Conservation (phyloP, 2,113 vertebrate genomes). For the Varanus salvator region DNA sequence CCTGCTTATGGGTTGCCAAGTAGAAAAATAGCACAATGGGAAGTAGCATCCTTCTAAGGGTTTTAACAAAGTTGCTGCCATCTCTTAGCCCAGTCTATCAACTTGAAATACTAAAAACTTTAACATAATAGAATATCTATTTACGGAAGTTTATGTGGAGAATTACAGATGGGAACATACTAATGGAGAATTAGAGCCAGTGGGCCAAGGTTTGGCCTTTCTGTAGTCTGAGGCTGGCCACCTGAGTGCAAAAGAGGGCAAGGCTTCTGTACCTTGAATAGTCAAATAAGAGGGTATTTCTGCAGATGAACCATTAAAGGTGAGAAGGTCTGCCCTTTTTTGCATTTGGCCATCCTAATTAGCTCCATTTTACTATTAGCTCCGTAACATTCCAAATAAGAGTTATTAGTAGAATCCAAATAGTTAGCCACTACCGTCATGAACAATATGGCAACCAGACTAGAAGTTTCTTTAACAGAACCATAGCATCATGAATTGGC, state of each 20-base stretch:
- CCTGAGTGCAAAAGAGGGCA: background rate
- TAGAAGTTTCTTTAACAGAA: background rate
- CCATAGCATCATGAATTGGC: background rate
- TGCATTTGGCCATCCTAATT: background rate
- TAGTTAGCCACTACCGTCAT: background rate
- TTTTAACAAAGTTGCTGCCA: background rate
- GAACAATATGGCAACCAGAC: background rate
- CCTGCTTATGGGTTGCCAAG: background rate
- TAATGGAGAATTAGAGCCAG: background rate
- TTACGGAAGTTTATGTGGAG: no score
- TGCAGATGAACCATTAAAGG: background rate
- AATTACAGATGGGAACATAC: background rate
- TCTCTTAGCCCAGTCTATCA: background rate
- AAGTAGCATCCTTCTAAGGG: background rate
- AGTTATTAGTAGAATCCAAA: background rate
- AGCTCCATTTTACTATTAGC: background rate
- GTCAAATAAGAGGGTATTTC: background rate
- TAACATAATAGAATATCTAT: background rate
- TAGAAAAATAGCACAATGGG: background rate
- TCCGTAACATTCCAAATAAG: background rate
- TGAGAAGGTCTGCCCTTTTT: background rate
- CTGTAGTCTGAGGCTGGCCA: background rate
- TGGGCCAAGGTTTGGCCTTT: background rate
- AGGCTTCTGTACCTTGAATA: background rate
- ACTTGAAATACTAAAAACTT: background rate